Percentiles rank a stretch among this genome's conserved stretches.
Evolutionary conservation across 2,888 invertebrate genomes (phyloP).

Genomic region (Timema podura): DNA sequence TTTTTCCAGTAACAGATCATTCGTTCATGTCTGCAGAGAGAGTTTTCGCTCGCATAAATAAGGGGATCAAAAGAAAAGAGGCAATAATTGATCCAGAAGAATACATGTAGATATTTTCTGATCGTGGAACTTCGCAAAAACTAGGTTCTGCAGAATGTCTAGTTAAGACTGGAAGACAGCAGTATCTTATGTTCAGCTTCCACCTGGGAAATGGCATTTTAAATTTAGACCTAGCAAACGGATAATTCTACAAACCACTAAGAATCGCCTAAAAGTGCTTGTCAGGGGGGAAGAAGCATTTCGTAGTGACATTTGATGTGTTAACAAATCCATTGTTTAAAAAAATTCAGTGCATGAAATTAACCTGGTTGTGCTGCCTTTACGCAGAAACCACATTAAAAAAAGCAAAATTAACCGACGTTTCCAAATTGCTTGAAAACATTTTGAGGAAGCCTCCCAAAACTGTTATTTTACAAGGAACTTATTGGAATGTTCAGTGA

Average conservation of each 20-base stretch:
- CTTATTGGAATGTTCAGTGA: no score
- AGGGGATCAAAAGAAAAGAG: neutral
- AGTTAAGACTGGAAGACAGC: neutral
- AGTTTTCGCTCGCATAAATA: slow-evolving; percentile 18
- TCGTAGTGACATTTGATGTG: neutral
- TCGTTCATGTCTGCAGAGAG: slow-evolving; percentile 16
- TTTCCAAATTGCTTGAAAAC: no score
- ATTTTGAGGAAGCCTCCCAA: no score
- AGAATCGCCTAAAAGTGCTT: neutral
- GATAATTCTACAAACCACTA: neutral
- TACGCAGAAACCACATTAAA: no score
- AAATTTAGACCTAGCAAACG: neutral
- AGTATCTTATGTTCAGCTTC: neutral
- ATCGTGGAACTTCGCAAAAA: neutral
- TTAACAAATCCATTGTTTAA: slow-evolving; percentile 1
- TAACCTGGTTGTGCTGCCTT: no score
- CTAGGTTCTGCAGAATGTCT: slow-evolving; percentile 11
- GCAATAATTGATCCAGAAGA: slow-evolving; percentile 12
- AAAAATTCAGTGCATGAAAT: no score
- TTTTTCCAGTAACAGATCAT: slow-evolving; percentile 18
- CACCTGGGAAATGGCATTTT: slow-evolving; percentile 7
- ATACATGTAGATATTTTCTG: neutral
- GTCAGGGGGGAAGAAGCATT: slow-evolving; percentile 6
- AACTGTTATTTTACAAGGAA: no score
- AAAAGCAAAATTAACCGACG: no score